Base-by-base conservation (phyloP, 1,140 invertebrate species). In the Anastrepha ludens region DNA sequence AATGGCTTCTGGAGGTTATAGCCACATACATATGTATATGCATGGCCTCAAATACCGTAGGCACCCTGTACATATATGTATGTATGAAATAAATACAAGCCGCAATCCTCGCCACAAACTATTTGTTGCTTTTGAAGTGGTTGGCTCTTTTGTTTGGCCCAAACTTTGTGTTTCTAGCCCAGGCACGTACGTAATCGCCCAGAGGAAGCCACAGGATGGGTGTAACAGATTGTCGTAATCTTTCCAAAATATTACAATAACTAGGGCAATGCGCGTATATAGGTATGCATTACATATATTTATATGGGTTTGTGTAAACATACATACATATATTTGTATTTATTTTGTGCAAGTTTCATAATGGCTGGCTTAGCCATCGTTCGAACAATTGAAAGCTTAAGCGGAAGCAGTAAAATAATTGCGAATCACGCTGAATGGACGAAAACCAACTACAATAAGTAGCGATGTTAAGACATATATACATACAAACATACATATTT, bases 231-330 rank as follows among this genome's bases (percentile, higher is more conserved):
- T 81, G 74, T 3, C 20, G 44, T n/a, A 47, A 55, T 81, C 44
- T 47, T 29, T 81, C 20, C 47, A 47, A 50, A 81, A 58, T 81
- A 55, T 81, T 55, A n/a, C n/a, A n/a, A n/a, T n/a, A 55, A 81
- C 44, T 29, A 81, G 9, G 47, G n/a, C 47, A 55, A 58, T 47
- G 50, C 6, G 50, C 2, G 11, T 3, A 2, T 11, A 55, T 55
- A 55, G 50, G 0, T 55, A 2, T 55, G 50, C 3, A 55, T 29
- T 29, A 29, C 9, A 67, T n/a, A 15, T 17, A 47, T 2, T 4
- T n/a, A 41, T 39, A 4, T 44, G 15, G 13, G 17, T n/a, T 41
- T 7, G 13, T 17, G 41, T 74, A 70, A 3, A 70, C 15, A 65
- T 41, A 62, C 15, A 62, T 15, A 17, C 15, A 62, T 62, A 15